A percentile compares a stretch with the other conserved stretches of the same genome.
These are phyloP conservation scores for Scolopax bukidnonensis DNA, from an alignment of 2,797 vertebrate species.

Conservation along the genomic window DNA sequence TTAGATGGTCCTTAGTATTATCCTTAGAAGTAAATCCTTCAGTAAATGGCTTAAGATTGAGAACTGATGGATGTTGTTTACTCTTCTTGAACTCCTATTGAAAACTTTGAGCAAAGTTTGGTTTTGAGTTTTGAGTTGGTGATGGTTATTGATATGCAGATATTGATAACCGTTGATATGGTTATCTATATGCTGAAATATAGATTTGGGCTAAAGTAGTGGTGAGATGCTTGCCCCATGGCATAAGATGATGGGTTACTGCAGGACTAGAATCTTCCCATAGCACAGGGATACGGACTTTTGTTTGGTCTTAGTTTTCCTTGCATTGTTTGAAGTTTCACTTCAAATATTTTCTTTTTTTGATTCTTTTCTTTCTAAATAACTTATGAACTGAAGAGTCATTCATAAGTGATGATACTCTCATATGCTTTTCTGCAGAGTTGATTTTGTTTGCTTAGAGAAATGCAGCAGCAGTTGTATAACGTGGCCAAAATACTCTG, in stretches of 20 bases:
- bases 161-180: no score
- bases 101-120: neutral
- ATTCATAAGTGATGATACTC: neutral
- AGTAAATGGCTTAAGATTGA: neutral
- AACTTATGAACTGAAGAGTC: neutral
- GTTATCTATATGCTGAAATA: neutral
- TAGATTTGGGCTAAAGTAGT: neutral
- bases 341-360: neutral
- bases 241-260: neutral
- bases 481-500: neutral
- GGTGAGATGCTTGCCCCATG: neutral
- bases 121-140: neutral
- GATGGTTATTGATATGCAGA: neutral
- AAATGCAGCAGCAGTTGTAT: neutral
- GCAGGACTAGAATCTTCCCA: neutral
- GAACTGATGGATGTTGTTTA: neutral
- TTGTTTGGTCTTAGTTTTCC: neutral
- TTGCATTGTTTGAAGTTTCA: neutral
- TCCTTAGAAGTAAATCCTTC: neutral
- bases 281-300: neutral
- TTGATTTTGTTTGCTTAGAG: neutral
- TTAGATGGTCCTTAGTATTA: neutral
- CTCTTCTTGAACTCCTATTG: neutral
- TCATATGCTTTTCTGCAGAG: neutral
- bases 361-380: neutral